Evolutionary conservation across 1,140 invertebrate genomes (phyloP), one percentile per base, ranked within the genome.

Genomic region (Papilio helenus): DNA sequence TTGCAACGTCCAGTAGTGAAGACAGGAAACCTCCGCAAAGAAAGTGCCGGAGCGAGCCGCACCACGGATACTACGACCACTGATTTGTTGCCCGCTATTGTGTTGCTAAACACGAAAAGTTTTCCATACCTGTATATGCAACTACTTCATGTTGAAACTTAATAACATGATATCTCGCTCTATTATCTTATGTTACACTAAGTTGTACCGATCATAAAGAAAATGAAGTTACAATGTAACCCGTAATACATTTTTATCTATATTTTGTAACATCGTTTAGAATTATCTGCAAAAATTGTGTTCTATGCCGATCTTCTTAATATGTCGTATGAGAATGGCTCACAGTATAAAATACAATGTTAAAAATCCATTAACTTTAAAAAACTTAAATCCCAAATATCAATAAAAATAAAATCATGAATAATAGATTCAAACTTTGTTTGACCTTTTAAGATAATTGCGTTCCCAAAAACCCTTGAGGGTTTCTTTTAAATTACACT

Each of bases 41-140:
- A 26, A 72, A 42, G 3, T 12, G 26, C 29, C 65, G 65, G 65
- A 71, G 7, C 65, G 3, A 5, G 26, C 10, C 12, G 65, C 29
- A 26, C 29, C 29, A 5, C 61, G 65, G 65, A 71, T 39, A 29
- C 65, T 26, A 14, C 5, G 26, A 14, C 29, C 0, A 10, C 68
- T 72, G 34, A 72, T 72, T 72, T 44, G 71, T 72, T n/a, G 20
- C 71, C 18, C n/a, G 71, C 71, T n/a, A 44, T 44, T 72, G 39
- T 72, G 18, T 42, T 61, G 8, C 16, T 71, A 9, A 72, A 72
- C 18, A 42, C 34, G 18, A 34, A 42, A 42, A 39, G 34, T 39
- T 18, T 72, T 39, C 26, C 5, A 72, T 42, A 3, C 20, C 4
- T 8, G n/a, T n/a, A 72, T 39, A 42, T 42, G 26, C 68, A 5